These are phyloP conservation scores for Apodemus sylvaticus DNA, from an alignment of 2,113 vertebrate genomes.

Conservation along the genomic window DNA sequence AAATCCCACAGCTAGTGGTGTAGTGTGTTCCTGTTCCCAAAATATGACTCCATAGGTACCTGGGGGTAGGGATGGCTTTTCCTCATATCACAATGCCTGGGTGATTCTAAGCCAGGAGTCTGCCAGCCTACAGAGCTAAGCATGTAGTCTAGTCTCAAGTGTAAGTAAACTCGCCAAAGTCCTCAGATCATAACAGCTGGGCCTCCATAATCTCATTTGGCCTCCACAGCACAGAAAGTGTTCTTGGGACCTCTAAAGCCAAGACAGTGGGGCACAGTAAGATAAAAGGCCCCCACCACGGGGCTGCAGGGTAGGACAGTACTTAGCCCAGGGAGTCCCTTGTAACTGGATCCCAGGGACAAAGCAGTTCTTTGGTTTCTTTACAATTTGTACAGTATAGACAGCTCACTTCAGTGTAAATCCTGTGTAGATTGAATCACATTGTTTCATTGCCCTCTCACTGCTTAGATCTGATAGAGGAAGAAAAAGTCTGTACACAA, in stretches of 20 bases:
- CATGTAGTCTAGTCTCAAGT: not conserved
- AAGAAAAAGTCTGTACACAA: not conserved
- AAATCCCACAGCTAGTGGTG: not conserved
- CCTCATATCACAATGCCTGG: not conserved
- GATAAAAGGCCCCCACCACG: not conserved
- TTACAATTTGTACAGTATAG: not conserved
- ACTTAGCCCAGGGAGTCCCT: not conserved
- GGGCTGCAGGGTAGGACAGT: not conserved
- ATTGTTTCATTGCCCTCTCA: not conserved
- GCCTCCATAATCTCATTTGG: not conserved
- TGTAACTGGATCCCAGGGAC: not conserved
- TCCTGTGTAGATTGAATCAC: not conserved
- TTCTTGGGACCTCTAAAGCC: not conserved
- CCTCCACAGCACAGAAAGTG: not conserved
- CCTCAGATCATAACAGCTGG: not conserved
- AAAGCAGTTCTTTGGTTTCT: not conserved
- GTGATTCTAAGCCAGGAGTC: not conserved
- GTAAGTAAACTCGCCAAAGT: not conserved
- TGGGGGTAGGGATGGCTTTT: not conserved
- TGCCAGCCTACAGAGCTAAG: not conserved
- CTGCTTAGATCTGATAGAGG: not conserved
- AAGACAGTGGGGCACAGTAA: not conserved
- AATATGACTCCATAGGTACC: not conserved
- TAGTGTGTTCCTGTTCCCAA: not conserved
- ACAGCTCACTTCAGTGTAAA: not conserved